Conservation (phyloP, 2,888 invertebrate genomes). For the Itoplectis maculator region DNA sequence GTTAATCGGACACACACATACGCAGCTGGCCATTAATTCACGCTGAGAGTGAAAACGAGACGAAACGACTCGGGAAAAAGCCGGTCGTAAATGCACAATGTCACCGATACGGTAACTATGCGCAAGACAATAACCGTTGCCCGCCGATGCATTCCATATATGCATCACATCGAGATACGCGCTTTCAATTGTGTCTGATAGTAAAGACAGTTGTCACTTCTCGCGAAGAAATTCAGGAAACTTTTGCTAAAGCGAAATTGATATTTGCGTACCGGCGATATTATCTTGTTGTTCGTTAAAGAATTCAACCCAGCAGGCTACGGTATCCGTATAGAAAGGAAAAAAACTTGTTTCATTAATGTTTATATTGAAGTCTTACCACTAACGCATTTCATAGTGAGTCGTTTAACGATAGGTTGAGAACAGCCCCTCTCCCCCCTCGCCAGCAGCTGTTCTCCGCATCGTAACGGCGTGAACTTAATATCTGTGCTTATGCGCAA, state of each 20-base stretch:
- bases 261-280: neutral
- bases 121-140: neutral
- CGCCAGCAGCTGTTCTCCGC: slow-evolving; percentile 17
- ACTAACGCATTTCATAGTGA: slow-evolving; percentile 50
- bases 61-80: neutral
- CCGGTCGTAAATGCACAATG: slow-evolving; percentile 13
- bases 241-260: neutral
- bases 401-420: slow-evolving; percentile 43
- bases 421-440: neutral
- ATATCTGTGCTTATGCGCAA: slow-evolving; percentile 28
- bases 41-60: neutral
- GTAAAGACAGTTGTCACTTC: neutral
- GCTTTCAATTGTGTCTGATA: neutral
- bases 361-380: slow-evolving; percentile 48
- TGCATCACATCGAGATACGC: neutral
- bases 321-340: neutral
- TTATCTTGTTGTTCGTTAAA: neutral
- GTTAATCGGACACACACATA: slow-evolving; percentile 32
- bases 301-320: neutral
- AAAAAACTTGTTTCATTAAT: slow-evolving; percentile 28
- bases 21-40: slow-evolving; percentile 29
- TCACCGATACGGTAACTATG: slow-evolving; percentile 36
- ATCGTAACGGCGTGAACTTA: slow-evolving; percentile 43
- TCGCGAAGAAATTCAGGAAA: neutral
- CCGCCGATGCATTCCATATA: neutral